Conservation (phyloP, 2,888 invertebrate genomes). For the Syrphus vitripennis region DNA sequence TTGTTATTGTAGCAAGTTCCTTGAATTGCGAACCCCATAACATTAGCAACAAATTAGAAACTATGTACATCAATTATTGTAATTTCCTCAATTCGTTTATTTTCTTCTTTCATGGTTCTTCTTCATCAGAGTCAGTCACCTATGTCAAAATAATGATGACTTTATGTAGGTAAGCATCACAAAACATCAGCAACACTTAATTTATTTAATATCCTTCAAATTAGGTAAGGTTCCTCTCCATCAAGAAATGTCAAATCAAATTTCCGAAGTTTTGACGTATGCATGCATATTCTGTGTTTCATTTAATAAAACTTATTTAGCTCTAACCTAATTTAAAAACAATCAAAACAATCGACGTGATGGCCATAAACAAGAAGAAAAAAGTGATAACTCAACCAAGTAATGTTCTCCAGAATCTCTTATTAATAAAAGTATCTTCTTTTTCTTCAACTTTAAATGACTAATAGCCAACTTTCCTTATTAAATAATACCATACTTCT, state of each 20-base stretch:
- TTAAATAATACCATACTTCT: neutral
- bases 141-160: neutral
- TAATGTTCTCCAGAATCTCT: neutral
- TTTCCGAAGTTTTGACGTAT: neutral
- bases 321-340: neutral
- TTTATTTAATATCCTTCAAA: neutral
- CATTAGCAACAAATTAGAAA: too few species aligned
- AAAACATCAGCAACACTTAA: too few species aligned
- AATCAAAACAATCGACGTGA: neutral
- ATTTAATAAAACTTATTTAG: neutral
- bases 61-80: too few species aligned
- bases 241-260: neutral
- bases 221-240: neutral
- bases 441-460: neutral
- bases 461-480: neutral
- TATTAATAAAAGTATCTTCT: neutral
- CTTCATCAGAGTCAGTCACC: too few species aligned
- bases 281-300: neutral
- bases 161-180: too few species aligned
- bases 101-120: too few species aligned
- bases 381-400: neutral
- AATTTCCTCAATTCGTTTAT: too few species aligned
- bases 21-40: too few species aligned
- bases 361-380: neutral
- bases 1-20: too few species aligned